Evolutionary conservation across 2,797 vertebrate species (phyloP).

Genomic region (Lacerta bilineata): DNA sequence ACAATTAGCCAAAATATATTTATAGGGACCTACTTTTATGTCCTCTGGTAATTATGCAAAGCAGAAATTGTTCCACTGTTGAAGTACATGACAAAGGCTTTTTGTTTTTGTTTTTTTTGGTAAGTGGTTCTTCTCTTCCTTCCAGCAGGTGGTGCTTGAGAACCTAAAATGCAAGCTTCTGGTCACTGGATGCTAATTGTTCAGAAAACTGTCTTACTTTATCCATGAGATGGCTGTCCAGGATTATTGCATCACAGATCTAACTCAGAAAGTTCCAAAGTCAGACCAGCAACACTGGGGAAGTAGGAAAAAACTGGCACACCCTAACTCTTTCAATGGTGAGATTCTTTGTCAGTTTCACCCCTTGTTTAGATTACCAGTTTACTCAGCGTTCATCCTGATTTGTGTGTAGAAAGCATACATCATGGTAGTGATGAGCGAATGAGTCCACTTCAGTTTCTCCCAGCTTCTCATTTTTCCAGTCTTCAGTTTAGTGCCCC

Average conservation of each 20-base stretch:
- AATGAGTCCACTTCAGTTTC: too few species aligned
- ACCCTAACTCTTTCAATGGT: too few species aligned
- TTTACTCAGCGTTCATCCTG: too few species aligned
- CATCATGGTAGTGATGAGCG: too few species aligned
- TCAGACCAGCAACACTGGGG: too few species aligned
- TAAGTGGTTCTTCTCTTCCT: rapidly evolving
- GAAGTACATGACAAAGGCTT: rapidly evolving
- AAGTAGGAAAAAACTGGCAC: too few species aligned
- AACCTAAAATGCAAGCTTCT: conserved; percentile 30
- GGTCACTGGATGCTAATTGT: rapidly evolving
- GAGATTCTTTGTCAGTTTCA: too few species aligned
- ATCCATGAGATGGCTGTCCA: background rate
- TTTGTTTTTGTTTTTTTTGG: rapidly evolving
- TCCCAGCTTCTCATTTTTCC: too few species aligned
- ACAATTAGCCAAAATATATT: background rate
- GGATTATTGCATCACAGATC: rapidly evolving
- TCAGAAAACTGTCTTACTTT: rapidly evolving
- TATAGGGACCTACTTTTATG: rapidly evolving
- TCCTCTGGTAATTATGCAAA: background rate
- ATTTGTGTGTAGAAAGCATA: too few species aligned
- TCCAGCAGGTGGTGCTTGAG: conserved; percentile 70
- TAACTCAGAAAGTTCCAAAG: background rate
- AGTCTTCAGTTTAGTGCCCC: too few species aligned
- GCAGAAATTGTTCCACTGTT: background rate
- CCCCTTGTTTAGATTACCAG: too few species aligned